Percentiles rank a stretch among this genome's conserved stretches.
These are phyloP conservation scores for Drosophila pallidifrons DNA, from an alignment of 1,140 invertebrate species.

Conservation along the genomic window DNA sequence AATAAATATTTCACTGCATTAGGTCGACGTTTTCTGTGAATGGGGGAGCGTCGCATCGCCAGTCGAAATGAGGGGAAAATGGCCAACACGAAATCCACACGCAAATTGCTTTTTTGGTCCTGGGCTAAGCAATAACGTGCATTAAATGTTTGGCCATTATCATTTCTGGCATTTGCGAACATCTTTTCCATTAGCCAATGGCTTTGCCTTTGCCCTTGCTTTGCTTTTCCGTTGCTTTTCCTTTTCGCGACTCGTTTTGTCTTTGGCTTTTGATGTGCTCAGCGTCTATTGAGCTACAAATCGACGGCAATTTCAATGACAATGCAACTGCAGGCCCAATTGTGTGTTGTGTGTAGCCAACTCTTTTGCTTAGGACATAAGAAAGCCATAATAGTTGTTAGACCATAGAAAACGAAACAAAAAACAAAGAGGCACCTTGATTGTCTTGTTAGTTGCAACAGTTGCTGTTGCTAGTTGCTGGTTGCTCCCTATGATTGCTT, in stretches of 20 bases:
- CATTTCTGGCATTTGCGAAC: constrained; percentile 63
- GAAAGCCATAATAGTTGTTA: constrained; percentile 61
- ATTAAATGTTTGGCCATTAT: constrained; percentile 84
- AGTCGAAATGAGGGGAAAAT: background rate
- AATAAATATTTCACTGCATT: constrained; percentile 85
- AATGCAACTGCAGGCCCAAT: constrained; percentile 62
- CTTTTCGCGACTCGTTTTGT: background rate
- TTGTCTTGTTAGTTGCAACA: constrained; percentile 39
- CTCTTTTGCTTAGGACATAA: constrained; percentile 41
- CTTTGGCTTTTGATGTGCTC: constrained; percentile 16
- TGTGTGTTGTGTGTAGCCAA: constrained; percentile 36
- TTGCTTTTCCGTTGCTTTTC: constrained; percentile 8
- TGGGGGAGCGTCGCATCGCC: background rate
- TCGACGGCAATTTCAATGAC: constrained; percentile 54
- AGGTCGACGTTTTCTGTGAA: constrained; percentile 41
- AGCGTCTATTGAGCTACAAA: constrained; percentile 60
- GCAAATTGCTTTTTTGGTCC: constrained; percentile 78
- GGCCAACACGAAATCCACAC: constrained; percentile 50
- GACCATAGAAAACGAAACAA: constrained; percentile 24
- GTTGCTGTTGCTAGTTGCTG: constrained; percentile 22
- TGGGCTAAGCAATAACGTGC: constrained; percentile 69
- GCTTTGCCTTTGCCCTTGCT: constrained; percentile 12
- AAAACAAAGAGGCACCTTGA: constrained; percentile 44
- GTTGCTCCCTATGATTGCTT: constrained; percentile 13
- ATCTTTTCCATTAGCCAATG: constrained; percentile 73